Base-by-base conservation (phyloP, 2,888 invertebrate genomes). In the Cryptops parisi region DNA sequence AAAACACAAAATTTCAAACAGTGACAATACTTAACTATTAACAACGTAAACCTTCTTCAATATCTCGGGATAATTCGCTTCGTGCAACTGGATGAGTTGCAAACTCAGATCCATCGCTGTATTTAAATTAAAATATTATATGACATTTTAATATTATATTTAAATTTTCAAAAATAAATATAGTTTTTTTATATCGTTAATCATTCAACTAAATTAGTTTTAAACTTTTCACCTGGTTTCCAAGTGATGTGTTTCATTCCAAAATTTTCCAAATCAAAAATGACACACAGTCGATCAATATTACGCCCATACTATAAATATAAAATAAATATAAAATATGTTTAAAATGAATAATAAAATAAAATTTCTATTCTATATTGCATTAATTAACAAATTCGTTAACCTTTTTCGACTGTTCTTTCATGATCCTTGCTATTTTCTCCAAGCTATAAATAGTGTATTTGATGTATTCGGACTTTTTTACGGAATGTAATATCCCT, bases 1-100 rank as follows among this genome's bases (percentile, higher is more conserved):
- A 33, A 15, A 33, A 33, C 15, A 9, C 9, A 33, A 15, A 33
- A 9, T 33, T 19, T 41, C 9, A 6, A 41, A 6, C 43, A 12
- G 6, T n/a, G 19, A 40, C 15, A 41, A n/a, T 27, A 3, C 1
- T 65, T 70, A 72, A 88, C 89, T 88, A 64, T 93, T 91, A 23
- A 91, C 77, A 49, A 91, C 83, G 65, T 80, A 86, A 67, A 89
- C 85, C 56, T 76, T 76, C 70, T 89, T 89, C 49, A 93, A 72
- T 64, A 89, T 82, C 72, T 93, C 91, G 0, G 91, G 91, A 67
- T 90, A 91, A 71, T 93, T 90, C 47, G 86, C 83, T 69, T 90
- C 90, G 65, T 91, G 86, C 66, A 89, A 78, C 68, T 88, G 82
- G 40, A 90, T 77, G 33, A 89, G 68, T 0, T 81, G 77, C 62